Percentiles rank a stretch among this genome's conserved stretches.
phyloP scores from a whole-genome alignment of 1,140 invertebrate genomes.

The Anoplophora glabripennis region DNA sequence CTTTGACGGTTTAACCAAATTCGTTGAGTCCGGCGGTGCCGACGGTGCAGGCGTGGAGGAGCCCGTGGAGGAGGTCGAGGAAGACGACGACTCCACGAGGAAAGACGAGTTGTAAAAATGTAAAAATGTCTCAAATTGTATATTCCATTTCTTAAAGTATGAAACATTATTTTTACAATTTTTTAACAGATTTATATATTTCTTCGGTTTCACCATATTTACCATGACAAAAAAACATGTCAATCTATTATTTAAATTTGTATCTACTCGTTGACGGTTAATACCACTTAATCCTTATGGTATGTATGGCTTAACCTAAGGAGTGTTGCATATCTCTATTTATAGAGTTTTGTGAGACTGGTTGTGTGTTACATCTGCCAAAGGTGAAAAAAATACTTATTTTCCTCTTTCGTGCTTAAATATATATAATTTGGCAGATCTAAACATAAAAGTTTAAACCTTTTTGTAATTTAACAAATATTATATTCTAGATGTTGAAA shows the following conservation, averaged over 20 bases:
- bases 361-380: conserved; percentile 8
- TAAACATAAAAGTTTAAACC: no score
- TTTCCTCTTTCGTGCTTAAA: neutral
- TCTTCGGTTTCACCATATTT: no score
- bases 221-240: neutral
- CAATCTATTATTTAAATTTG: conserved; percentile 1
- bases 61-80: conserved; percentile 59
- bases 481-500: no score
- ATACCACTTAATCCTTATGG: neutral
- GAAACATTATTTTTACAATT: conserved; percentile 3
- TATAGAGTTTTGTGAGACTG: conserved; percentile 13
- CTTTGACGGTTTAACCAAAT: conserved; percentile 88
- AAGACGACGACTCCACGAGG: conserved; percentile 63
- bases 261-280: neutral
- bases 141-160: neutral
- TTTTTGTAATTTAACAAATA: no score
- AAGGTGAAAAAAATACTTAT: neutral
- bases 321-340: conserved; percentile 3
- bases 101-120: conserved; percentile 67
- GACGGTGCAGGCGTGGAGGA: conserved; percentile 58
- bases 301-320: neutral
- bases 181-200: conserved; percentile 7
- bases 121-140: neutral
- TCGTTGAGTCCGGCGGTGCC: conserved; percentile 78
- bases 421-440: no score